Evolutionary conservation across 2,888 invertebrate genomes (phyloP).

Genomic region (Mechanitis mazaeus): DNA sequence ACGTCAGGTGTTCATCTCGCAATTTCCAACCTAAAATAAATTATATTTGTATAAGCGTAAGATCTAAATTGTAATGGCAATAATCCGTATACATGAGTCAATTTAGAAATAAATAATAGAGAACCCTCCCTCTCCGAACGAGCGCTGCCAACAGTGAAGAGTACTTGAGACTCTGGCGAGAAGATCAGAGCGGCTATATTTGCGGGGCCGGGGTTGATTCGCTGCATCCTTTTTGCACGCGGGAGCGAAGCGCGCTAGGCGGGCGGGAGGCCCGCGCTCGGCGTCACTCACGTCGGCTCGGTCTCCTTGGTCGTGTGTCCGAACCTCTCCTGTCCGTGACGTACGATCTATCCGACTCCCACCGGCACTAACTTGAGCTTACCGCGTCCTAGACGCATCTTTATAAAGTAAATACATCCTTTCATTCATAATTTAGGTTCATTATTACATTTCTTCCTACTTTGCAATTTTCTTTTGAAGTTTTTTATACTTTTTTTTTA

Average conservation of each 20-base stretch:
- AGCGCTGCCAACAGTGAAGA: conserved; percentile 56
- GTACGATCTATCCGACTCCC: conserved; percentile 67
- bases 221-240: conserved; percentile 72
- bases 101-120: conserved; percentile 39
- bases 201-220: conserved; percentile 54
- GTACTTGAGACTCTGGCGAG: conserved; percentile 68
- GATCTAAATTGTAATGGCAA: conserved; percentile 40
- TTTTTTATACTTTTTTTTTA: conserved; percentile 15
- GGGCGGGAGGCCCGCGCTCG: conserved; percentile 63
- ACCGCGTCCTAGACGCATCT: conserved; percentile 48
- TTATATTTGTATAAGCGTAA: conserved; percentile 43
- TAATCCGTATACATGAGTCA: conserved; percentile 40
- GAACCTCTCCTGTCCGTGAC: conserved; percentile 71
- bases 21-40: conserved; percentile 43
- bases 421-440: conserved; percentile 33
- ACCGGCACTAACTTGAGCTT: conserved; percentile 61
- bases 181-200: conserved; percentile 69
- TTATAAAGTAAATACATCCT: conserved; percentile 44
- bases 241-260: conserved; percentile 57
- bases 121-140: conserved; percentile 70
- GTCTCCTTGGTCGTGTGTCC: conserved; percentile 70
- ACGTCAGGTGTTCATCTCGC: conserved; percentile 74
- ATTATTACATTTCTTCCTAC: conserved; percentile 13
- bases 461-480: conserved; percentile 20
- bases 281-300: conserved; percentile 73